A percentile compares a stretch with the other conserved stretches of the same genome.
Conservation (phyloP, 1,140 invertebrate genomes). For the Drosophila sechellia region DNA sequence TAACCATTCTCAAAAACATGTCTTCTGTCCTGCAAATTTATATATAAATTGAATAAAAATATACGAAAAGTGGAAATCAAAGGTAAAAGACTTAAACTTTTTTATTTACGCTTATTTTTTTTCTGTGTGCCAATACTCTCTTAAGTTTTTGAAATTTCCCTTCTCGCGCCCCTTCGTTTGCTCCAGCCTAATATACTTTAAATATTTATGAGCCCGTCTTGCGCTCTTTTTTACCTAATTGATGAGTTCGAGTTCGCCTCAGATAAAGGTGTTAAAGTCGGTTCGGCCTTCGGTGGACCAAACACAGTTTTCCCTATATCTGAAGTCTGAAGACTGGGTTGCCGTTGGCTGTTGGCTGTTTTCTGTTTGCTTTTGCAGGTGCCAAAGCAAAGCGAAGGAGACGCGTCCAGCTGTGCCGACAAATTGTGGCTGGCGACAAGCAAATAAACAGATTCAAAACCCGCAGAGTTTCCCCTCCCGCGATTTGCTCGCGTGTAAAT, state of each 20-base stretch:
- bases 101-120: background rate
- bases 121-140: slow-evolving; percentile 4
- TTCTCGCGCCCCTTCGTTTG: slow-evolving; percentile 5
- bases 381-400: slow-evolving; percentile 42
- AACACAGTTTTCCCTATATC: slow-evolving; percentile 25
- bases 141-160: slow-evolving; percentile 35
- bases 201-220: slow-evolving; percentile 75
- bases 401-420: slow-evolving; percentile 78
- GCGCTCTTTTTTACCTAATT: slow-evolving; percentile 69
- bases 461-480: slow-evolving; percentile 24
- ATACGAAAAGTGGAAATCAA: too few relatives aligned
- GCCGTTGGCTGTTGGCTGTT: slow-evolving; percentile 21
- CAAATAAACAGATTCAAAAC: slow-evolving; percentile 80
- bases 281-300: slow-evolving; percentile 22
- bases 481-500: slow-evolving; percentile 71
- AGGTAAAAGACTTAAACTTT: too few relatives aligned
- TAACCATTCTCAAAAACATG: too few relatives aligned
- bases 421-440: slow-evolving; percentile 79
- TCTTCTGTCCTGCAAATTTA: too few relatives aligned
- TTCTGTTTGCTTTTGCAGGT: slow-evolving; percentile 56
- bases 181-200: slow-evolving; percentile 53
- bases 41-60: background rate
- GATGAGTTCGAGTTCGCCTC: slow-evolving; percentile 66
- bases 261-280: slow-evolving; percentile 61
- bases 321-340: background rate